A percentile compares a stretch with the other conserved stretches of the same genome.
phyloP scores from a whole-genome alignment of 2,797 vertebrate genomes.

The Craterocephalus amniculus region DNA sequence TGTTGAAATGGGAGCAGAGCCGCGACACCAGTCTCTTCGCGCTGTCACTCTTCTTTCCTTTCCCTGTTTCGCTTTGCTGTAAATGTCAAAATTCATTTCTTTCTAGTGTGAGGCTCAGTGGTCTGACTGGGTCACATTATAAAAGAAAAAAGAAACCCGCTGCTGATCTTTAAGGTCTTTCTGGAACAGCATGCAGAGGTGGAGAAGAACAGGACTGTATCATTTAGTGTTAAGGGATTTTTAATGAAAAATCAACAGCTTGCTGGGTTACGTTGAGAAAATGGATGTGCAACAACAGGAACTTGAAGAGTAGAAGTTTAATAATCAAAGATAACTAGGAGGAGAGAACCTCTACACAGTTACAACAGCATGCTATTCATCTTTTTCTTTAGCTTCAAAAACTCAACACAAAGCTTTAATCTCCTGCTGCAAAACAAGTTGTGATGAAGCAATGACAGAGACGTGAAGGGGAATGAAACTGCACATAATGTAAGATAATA shows the following conservation, averaged over 20 bases:
- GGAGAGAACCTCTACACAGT: neutral
- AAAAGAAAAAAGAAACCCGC: neutral
- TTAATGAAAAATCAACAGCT: neutral
- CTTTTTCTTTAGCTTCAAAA: neutral
- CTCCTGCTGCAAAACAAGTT: neutral
- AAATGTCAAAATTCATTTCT: conserved; percentile 39
- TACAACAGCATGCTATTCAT: neutral
- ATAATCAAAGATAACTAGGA: neutral
- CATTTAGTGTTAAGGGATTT: neutral
- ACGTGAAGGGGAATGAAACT: neutral
- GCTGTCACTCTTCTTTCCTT: conserved; percentile 23
- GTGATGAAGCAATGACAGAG: neutral
- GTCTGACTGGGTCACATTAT: neutral
- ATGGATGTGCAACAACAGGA: neutral
- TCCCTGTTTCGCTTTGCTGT: conserved; percentile 16
- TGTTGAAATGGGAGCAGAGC: conserved; percentile 6
- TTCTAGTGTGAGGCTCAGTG: neutral
- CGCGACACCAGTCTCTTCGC: conserved; percentile 12
- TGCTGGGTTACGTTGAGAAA: neutral
- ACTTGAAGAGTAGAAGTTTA: neutral
- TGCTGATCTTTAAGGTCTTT: neutral
- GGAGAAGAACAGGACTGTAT: neutral
- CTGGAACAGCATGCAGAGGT: neutral
- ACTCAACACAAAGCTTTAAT: neutral
- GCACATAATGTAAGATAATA: conserved; percentile 1